These are phyloP conservation scores for Tromatobia lineatoria DNA, from an alignment of 2,888 invertebrate genomes.

Conservation along the genomic window DNA sequence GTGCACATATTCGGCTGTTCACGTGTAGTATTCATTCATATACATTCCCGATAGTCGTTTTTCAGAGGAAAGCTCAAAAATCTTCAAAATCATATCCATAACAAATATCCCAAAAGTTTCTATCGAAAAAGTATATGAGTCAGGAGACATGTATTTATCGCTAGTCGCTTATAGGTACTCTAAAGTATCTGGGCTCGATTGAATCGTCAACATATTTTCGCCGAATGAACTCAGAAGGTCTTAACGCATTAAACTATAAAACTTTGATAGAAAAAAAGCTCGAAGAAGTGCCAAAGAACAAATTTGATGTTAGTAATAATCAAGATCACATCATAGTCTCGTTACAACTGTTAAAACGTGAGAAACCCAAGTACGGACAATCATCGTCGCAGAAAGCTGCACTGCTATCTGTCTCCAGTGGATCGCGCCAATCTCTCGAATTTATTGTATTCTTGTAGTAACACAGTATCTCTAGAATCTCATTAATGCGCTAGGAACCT, in stretches of 20 bases:
- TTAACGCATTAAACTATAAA: conserved; percentile 23
- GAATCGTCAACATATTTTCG: conserved; percentile 28
- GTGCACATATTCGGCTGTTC: conserved; percentile 63
- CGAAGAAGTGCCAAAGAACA: neutral
- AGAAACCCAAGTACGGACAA: conserved; percentile 80
- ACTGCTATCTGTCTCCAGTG: conserved; percentile 67
- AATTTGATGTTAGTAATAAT: conserved; percentile 3
- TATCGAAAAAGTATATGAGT: conserved; percentile 33
- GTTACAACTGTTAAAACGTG: conserved; percentile 78
- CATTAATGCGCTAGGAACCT: conserved; percentile 85
- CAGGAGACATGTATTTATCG: conserved; percentile 20
- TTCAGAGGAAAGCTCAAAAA: conserved; percentile 8
- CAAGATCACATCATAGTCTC: conserved; percentile 82
- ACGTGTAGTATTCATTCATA: conserved; percentile 46
- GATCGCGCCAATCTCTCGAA: conserved; percentile 73
- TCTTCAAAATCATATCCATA: conserved; percentile 26
- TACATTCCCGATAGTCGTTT: conserved; percentile 30
- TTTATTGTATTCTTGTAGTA: conserved; percentile 79
- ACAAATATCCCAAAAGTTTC: conserved; percentile 17
- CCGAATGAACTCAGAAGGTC: conserved; percentile 10
- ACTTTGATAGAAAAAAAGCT: conserved; percentile 13
- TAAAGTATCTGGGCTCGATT: conserved; percentile 25
- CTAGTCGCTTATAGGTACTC: conserved; percentile 26
- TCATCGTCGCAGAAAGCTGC: conserved; percentile 72
- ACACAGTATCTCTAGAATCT: conserved; percentile 80